Percentiles rank a stretch among this genome's conserved stretches.
These are phyloP conservation scores for Eupeodes corollae DNA, from an alignment of 1,140 invertebrate genomes.

Conservation along the genomic window DNA sequence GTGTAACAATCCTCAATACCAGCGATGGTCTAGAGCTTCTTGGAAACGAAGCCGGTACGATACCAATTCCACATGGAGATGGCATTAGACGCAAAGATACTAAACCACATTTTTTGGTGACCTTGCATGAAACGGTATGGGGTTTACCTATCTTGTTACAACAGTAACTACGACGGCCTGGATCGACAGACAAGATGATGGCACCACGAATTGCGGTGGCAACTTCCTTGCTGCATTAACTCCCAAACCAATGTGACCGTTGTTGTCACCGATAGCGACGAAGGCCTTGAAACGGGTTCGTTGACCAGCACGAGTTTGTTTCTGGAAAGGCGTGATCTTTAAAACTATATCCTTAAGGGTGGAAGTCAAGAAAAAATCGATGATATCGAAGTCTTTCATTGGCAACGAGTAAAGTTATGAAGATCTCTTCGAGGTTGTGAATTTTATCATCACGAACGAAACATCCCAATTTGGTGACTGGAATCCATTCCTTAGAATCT, in stretches of 20 bases:
- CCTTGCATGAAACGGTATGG: no score
- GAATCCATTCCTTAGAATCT: constrained; percentile 95
- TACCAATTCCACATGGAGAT: constrained; percentile 97
- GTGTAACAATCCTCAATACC: no score
- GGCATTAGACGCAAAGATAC: constrained; percentile 96
- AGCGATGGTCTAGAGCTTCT: constrained; percentile 97
- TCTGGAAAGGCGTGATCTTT: background rate
- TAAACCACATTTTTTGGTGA: constrained; percentile 98
- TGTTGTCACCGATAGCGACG: background rate
- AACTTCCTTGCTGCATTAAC: no score
- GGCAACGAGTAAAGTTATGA: constrained; percentile 93
- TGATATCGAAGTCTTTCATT: constrained; percentile 99
- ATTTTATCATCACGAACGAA: constrained; percentile 98
- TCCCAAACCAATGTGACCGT: no score
- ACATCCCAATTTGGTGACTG: constrained; percentile 96
- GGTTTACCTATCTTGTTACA: constrained; percentile 99
- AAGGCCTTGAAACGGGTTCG: background rate
- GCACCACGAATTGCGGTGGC: no score
- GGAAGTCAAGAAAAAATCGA: no score
- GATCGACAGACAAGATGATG: constrained; percentile 97
- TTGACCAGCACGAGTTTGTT: background rate
- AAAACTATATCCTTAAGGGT: background rate
- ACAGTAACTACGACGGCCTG: constrained; percentile 98
- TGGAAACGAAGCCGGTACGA: constrained; percentile 99
- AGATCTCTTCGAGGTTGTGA: constrained; percentile 93